Conservation (phyloP, 2,888 invertebrate species). For the Stenodera caucasica region DNA sequence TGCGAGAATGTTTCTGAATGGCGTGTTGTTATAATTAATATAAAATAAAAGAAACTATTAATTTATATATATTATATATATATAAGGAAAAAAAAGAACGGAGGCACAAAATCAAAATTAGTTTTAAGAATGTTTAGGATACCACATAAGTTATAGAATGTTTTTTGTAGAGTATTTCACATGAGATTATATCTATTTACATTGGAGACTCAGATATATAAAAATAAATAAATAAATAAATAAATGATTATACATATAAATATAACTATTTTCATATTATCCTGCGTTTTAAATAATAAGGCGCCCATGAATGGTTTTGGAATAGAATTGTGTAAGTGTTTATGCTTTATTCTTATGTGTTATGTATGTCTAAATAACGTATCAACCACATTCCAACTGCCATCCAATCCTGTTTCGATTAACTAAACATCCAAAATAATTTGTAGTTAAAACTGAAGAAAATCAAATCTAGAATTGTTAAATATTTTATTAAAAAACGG, state of each 20-base stretch:
- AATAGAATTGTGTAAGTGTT: conserved; percentile 48
- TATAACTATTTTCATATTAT: conserved; percentile 53
- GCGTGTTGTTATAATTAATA: conserved; percentile 40
- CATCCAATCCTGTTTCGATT: conserved; percentile 17
- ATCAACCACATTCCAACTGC: conserved; percentile 36
- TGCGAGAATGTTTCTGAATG: conserved; percentile 46
- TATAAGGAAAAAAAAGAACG: conserved; percentile 33
- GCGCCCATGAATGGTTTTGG: conserved; percentile 42
- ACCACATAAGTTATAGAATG: conserved; percentile 51
- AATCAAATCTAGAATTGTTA: conserved; percentile 23
- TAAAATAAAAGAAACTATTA: conserved; percentile 18
- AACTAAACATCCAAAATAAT: conserved; percentile 11
- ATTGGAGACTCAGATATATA: conserved; percentile 53
- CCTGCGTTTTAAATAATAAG: conserved; percentile 46
- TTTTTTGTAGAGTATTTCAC: conserved; percentile 52
- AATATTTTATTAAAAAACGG: conserved; percentile 37
- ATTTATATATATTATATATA: conserved; percentile 9
- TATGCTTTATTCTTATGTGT: conserved; percentile 45
- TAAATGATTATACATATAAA: conserved; percentile 42
- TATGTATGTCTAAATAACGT: conserved; percentile 49
- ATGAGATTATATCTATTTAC: conserved; percentile 53
- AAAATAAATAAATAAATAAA: background rate
- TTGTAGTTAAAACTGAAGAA: conserved; percentile 13
- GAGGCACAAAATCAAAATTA: conserved; percentile 55
- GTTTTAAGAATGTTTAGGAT: conserved; percentile 50